Conservation (phyloP, 1,140 invertebrate species). For the Choristoneura fumiferana region DNA sequence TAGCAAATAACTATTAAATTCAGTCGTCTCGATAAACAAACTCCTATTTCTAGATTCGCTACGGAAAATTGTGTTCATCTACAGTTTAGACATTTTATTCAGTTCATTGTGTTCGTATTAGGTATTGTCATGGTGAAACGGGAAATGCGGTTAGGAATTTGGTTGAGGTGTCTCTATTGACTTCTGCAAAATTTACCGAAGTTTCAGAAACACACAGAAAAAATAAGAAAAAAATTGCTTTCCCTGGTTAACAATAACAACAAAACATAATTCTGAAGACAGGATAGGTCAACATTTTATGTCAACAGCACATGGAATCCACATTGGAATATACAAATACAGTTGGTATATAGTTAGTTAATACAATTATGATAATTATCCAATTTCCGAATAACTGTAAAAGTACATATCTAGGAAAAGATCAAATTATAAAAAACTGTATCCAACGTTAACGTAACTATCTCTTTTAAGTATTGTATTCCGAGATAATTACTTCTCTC, state of each 20-base stretch:
- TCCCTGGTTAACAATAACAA: too few relatives aligned
- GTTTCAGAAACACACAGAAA: too few relatives aligned
- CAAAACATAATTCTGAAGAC: too few relatives aligned
- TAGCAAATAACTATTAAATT: neutral
- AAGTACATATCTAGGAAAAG: conserved; percentile 8
- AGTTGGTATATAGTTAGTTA: neutral
- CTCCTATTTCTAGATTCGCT: conserved; percentile 10
- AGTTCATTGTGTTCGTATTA: conserved; percentile 31
- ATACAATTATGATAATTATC: neutral
- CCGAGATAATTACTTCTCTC: conserved; percentile 27
- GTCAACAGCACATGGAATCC: neutral
- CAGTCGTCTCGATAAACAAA: conserved; percentile 5
- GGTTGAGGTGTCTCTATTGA: neutral
- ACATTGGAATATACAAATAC: neutral
- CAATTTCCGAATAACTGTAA: neutral
- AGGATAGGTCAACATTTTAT: too few relatives aligned
- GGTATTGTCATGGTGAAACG: conserved; percentile 33
- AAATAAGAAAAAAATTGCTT: too few relatives aligned
- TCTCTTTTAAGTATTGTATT: conserved; percentile 24
- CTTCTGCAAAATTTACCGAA: neutral
- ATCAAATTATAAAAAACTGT: neutral
- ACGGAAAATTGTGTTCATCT: conserved; percentile 40
- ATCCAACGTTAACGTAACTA: conserved; percentile 8
- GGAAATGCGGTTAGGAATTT: neutral
- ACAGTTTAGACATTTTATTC: conserved; percentile 27